Conservation (phyloP, 2,113 vertebrate species). For the Phaethon lepturus region DNA sequence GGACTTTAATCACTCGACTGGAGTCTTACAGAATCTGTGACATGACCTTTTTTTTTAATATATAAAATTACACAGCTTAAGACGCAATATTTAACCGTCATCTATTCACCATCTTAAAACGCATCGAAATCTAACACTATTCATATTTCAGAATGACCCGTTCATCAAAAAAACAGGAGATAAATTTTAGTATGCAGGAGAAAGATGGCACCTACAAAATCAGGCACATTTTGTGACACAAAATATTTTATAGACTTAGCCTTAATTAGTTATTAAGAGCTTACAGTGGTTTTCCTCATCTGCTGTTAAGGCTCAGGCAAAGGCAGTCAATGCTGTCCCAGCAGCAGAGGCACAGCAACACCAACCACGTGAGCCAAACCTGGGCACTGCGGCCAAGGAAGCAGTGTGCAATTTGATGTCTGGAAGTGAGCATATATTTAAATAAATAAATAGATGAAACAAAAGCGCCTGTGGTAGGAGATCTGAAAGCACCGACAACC, state of each 20-base stretch:
- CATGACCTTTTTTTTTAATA: neutral
- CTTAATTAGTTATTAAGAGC: neutral
- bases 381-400: neutral
- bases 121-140: neutral
- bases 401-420: neutral
- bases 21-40: neutral
- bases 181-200: neutral
- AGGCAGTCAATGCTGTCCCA: neutral
- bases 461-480: neutral
- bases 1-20: neutral
- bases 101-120: neutral
- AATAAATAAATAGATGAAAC: neutral
- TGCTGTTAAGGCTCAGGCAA: neutral
- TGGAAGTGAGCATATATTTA: neutral
- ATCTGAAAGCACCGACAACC: neutral
- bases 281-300: neutral
- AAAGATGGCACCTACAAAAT: neutral
- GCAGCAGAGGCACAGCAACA: neutral
- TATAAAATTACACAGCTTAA: neutral
- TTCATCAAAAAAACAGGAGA: neutral
- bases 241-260: neutral
- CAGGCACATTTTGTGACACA: neutral
- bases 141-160: neutral
- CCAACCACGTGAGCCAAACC: fast-evolving
- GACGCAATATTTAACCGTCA: neutral